Base-by-base conservation (phyloP, 2,797 vertebrate species). In the Lepilemur ruficaudatus region DNA sequence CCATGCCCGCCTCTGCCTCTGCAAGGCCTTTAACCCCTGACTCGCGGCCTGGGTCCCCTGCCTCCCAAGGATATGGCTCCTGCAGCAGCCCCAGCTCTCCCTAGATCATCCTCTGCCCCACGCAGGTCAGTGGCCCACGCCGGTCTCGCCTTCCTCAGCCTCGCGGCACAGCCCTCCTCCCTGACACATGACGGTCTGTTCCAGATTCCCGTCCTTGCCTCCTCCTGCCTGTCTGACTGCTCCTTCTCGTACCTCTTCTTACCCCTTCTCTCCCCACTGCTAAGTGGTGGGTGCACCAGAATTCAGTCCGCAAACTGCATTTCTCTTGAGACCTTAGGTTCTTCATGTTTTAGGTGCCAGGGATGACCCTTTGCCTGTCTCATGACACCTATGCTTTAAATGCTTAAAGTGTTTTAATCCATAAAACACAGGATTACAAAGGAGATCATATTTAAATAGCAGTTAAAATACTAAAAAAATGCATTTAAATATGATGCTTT, bases 61-160 rank as follows among this genome's bases (percentile, higher is more conserved):
- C 63, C 30, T 43, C 28, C 15, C 43, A 9, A 85, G 63, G 7
- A 17, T 20, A 0, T 20, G 6, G 30, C 43, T 43, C 28, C 50
- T 18, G 15, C 70, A 6, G 70, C 4, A 5, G n/a, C 41, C 67
- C 13, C 6, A 25, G 4, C 23, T 55, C 32, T 11, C 25, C 43
- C 80, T 13, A 8, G 28, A 7, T 14, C 25, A 1, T 30, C 12
- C 20, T 43, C 35, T 17, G 57, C 43, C 32, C 43, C 15, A 2
- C 20, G 2, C 1, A 23, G 61, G 11, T 9, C 20, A 3, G 57
- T 0, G 32, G n/a, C 22, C 50, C 7, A 2, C n/a, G 13, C 65
- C 0, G 0, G 12, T 11, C 52, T 11, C 4, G 20, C 4, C 15
- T 46, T 30, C 76, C 57, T 6, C 18, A 6, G 8, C 25, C 69